phyloP scores from a whole-genome alignment of 2,888 invertebrate genomes.

The Eupithecia tripunctaria region DNA sequence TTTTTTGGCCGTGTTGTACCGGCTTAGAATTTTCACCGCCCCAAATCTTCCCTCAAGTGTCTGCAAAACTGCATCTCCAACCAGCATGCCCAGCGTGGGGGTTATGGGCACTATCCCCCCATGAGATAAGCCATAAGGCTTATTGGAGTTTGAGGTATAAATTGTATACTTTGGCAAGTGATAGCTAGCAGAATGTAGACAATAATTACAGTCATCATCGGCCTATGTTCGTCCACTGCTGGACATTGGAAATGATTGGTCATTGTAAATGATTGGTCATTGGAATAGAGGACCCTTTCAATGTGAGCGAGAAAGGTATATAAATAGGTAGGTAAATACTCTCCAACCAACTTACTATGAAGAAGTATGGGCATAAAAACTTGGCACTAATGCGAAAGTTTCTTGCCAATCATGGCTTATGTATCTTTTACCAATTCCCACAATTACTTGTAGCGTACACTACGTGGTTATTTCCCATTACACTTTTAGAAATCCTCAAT shows the following conservation, averaged over 20 bases:
- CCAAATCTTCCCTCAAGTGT: too few species aligned
- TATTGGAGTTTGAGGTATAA: too few species aligned
- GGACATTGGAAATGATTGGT: too few species aligned
- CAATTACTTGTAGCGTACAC: conserved; percentile 20
- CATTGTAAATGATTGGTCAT: too few species aligned
- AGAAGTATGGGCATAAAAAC: conserved; percentile 4
- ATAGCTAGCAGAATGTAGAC: background rate
- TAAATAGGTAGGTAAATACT: background rate
- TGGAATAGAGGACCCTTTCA: background rate
- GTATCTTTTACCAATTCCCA: conserved; percentile 23
- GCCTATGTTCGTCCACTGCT: too few species aligned
- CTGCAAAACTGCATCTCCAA: too few species aligned
- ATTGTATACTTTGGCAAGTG: background rate
- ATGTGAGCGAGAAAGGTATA: too few species aligned
- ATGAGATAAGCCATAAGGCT: too few species aligned
- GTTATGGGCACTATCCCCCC: too few species aligned
- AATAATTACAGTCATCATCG: background rate
- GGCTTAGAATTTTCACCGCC: too few species aligned
- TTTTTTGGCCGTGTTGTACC: too few species aligned
- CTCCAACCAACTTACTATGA: background rate
- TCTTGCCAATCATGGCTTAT: background rate
- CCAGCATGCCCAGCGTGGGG: too few species aligned
- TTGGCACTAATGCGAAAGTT: conserved; percentile 23
- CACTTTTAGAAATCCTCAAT: conserved; percentile 12
- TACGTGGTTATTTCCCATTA: conserved; percentile 24